Base-by-base conservation (phyloP, 2,797 vertebrate genomes). In the Crocodylus rhombifer region DNA sequence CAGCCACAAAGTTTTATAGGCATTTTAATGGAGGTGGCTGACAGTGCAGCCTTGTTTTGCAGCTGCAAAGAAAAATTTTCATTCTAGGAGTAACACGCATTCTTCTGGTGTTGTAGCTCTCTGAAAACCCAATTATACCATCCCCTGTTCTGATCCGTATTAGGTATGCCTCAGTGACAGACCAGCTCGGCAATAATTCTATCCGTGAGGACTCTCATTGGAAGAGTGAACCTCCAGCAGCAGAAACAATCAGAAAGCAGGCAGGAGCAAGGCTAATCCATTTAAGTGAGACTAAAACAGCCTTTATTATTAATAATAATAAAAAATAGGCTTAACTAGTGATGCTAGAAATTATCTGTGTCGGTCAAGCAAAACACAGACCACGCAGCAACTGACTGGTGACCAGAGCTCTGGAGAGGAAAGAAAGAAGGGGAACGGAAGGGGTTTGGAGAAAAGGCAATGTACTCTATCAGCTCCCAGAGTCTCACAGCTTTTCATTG, bases 211-310 rank as follows among this genome's bases (percentile, higher is more conserved):
- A 95, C 84, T 94, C 69, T 94, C 82, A 83, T 73, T 0, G 3
- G 91, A 96, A 96, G 88, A 97, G 88, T 21, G 87, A 96, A 36
- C 73, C 93, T 82, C 95, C 79, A 95, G 91, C 80, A 97, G 92
- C 94, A 95, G 91, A 97, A 97, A 96, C 92, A 96, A 97, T 91
- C 90, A 89, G 93, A 94, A 96, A 89, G 77, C 91, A 95, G 61
- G 86, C 90, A 92, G 90, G 51, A 95, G 95, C 83, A 95, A 83
- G 91, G 90, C 95, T 97, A 96, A 97, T 96, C 95, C 91, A 94
- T 93, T 96, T 96, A 94, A 86, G 89, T 0, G 11, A 95, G 82
- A 96, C 93, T 96, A 92, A 93, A 97, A 4, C 81, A 88, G 81
- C 36, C 74, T 96, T 95, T 96, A 94, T 92, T 90, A 94, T 84